A percentile compares a stretch with the other conserved stretches of the same genome.
These are phyloP conservation scores for Pyxicephalus adspersus DNA, from an alignment of 2,113 vertebrate species.

Conservation along the genomic window DNA sequence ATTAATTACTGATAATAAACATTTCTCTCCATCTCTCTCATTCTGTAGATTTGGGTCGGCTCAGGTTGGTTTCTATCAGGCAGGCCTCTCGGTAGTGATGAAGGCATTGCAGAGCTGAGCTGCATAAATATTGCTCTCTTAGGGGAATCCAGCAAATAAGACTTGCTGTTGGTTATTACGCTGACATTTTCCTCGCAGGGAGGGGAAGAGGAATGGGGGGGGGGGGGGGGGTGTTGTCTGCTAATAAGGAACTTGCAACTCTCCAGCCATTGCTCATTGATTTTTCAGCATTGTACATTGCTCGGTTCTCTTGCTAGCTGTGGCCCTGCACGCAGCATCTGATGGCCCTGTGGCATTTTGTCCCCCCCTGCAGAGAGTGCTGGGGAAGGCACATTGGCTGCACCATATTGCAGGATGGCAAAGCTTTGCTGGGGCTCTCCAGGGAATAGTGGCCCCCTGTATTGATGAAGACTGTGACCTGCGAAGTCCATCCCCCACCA, in stretches of 20 bases:
- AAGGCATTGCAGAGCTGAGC: conserved; percentile 39
- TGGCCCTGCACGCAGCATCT: background rate
- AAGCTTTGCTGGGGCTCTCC: conserved; percentile 6
- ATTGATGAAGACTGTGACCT: conserved; percentile 35
- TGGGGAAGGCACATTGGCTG: background rate
- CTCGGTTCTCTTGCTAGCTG: background rate
- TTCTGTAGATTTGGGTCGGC: background rate
- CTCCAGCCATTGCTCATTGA: conserved; percentile 20
- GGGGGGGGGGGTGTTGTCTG: conserved; percentile 23
- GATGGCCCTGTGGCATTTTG: too few relatives aligned
- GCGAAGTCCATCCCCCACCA: background rate
- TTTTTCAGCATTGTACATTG: conserved; percentile 6
- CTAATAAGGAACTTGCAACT: conserved; percentile 31
- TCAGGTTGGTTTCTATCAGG: background rate
- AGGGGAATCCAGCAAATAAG: conserved; percentile 47
- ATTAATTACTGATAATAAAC: too few relatives aligned
- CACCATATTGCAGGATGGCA: background rate
- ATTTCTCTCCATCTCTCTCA: too few relatives aligned
- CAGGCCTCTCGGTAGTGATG: conserved; percentile 37
- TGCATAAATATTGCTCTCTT: conserved; percentile 39
- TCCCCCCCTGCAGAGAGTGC: conserved; percentile 1
- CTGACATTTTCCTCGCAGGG: conserved; percentile 36
- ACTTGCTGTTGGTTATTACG: conserved; percentile 38
- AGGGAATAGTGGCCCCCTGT: background rate
- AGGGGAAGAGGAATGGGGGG: conserved; percentile 3